phyloP scores from a whole-genome alignment of 2,888 invertebrate genomes.

The Ischnus inquisitorius region DNA sequence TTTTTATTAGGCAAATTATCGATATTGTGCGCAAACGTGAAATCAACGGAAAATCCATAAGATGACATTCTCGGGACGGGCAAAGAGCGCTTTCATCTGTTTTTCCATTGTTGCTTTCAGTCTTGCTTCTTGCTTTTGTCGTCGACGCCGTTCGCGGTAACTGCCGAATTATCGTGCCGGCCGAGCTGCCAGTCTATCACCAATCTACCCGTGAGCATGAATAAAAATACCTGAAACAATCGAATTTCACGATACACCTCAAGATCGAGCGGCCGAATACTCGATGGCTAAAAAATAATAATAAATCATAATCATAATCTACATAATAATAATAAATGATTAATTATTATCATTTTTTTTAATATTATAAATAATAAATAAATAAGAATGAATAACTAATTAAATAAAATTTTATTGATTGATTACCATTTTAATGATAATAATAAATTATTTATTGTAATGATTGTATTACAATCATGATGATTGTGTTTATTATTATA shows the following conservation, averaged over 20 bases:
- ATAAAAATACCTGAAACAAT: slow-evolving; percentile 90
- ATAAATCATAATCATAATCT: not conserved
- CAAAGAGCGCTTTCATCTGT: slow-evolving; percentile 38
- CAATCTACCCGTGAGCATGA: slow-evolving; percentile 95
- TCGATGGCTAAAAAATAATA: not conserved
- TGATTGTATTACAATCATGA: too few species aligned
- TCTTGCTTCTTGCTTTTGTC: slow-evolving; percentile 86
- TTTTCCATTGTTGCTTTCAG: slow-evolving; percentile 79
- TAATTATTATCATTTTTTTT: too few species aligned
- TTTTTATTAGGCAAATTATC: slow-evolving; percentile 26
- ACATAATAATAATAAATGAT: too few species aligned
- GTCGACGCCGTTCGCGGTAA: slow-evolving; percentile 85
- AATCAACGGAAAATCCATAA: slow-evolving; percentile 37
- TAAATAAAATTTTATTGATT: too few species aligned
- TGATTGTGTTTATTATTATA: too few species aligned
- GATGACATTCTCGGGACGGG: slow-evolving; percentile 55
- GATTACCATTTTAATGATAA: too few species aligned
- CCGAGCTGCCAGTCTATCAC: slow-evolving; percentile 92
- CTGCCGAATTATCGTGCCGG: slow-evolving; percentile 84
- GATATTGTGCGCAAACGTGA: slow-evolving; percentile 49
- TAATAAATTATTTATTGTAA: too few species aligned
- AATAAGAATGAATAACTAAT: too few species aligned
- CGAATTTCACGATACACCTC: not conserved
- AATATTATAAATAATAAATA: too few species aligned
- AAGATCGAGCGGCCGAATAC: too few species aligned